Conservation (phyloP, 2,797 vertebrate genomes). For the Pangasius krempfi region DNA sequence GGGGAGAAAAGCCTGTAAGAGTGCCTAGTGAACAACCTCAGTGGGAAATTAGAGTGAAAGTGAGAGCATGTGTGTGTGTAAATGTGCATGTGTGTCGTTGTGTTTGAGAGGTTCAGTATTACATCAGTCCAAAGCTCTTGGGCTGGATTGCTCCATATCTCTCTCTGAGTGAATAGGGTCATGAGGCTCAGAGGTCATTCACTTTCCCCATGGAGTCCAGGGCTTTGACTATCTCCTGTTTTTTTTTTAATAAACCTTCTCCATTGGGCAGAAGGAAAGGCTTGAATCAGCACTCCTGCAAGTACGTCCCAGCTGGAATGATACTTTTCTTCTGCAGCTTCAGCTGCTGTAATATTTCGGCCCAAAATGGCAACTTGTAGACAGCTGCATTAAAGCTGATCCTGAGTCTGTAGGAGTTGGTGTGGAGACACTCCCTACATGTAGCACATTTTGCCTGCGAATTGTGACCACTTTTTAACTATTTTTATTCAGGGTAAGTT, state of each 20-base stretch:
- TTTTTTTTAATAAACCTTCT: slow-evolving; percentile 50
- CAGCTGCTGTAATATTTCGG: slow-evolving; percentile 22
- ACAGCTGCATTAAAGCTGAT: slow-evolving; percentile 19
- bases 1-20: slow-evolving; percentile 44
- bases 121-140: slow-evolving; percentile 46
- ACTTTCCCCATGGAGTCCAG: slow-evolving; percentile 28
- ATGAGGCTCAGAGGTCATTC: slow-evolving; percentile 27
- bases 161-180: slow-evolving; percentile 28
- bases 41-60: slow-evolving; percentile 39
- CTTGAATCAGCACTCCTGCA: slow-evolving; percentile 38
- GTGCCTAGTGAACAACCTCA: slow-evolving; percentile 48
- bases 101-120: slow-evolving; percentile 29
- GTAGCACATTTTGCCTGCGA: slow-evolving; percentile 6
- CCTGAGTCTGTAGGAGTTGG: slow-evolving; percentile 24
- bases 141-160: slow-evolving; percentile 39
- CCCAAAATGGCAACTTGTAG: slow-evolving; percentile 24
- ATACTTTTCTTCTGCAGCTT: slow-evolving; percentile 9
- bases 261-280: slow-evolving; percentile 24
- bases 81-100: background rate
- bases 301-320: slow-evolving; percentile 13
- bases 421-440: slow-evolving; percentile 1
- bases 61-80: slow-evolving; percentile 26
- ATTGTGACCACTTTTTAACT: background rate
- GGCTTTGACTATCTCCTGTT: slow-evolving; percentile 38
- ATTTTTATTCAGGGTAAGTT: slow-evolving; percentile 5